phyloP scores from a whole-genome alignment of 2,113 vertebrate species.

The Eclectus roratus region DNA sequence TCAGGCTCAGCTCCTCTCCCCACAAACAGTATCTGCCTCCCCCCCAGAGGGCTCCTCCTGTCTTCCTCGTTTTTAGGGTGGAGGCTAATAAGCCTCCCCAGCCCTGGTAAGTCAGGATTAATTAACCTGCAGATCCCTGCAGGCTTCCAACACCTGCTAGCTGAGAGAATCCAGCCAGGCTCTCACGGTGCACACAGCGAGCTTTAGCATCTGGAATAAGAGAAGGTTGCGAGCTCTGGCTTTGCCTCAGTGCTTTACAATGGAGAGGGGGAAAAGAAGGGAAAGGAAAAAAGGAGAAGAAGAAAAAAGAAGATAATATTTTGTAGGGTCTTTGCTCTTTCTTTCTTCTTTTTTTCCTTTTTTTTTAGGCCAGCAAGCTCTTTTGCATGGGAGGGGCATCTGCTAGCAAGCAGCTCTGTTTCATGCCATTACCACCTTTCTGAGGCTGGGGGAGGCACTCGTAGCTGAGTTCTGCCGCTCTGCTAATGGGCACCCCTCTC shows the following conservation, averaged over 20 bases:
- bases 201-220: slow-evolving; percentile 6
- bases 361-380: not conserved
- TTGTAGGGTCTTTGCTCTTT: not conserved
- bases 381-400: slow-evolving; percentile 9
- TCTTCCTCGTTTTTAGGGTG: slow-evolving; percentile 63
- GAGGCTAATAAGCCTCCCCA: slow-evolving; percentile 60
- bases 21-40: not conserved
- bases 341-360: too few species aligned
- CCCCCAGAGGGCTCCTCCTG: slow-evolving; percentile 40
- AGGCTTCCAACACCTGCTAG: slow-evolving; percentile 61
- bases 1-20: not conserved
- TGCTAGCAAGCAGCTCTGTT: not conserved
- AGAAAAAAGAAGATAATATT: not conserved
- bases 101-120: slow-evolving; percentile 59
- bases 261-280: too few species aligned
- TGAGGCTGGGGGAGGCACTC: not conserved
- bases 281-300: fast-evolving
- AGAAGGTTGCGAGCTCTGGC: not conserved
- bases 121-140: slow-evolving; percentile 63
- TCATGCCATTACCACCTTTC: not conserved
- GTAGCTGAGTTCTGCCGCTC: not conserved
- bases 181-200: slow-evolving; percentile 13
- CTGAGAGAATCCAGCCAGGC: slow-evolving; percentile 42
- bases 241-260: not conserved
- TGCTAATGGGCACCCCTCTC: slow-evolving; percentile 29